These are phyloP conservation scores for Prietella phreatophila DNA, from an alignment of 2,113 vertebrate genomes.

Conservation along the genomic window DNA sequence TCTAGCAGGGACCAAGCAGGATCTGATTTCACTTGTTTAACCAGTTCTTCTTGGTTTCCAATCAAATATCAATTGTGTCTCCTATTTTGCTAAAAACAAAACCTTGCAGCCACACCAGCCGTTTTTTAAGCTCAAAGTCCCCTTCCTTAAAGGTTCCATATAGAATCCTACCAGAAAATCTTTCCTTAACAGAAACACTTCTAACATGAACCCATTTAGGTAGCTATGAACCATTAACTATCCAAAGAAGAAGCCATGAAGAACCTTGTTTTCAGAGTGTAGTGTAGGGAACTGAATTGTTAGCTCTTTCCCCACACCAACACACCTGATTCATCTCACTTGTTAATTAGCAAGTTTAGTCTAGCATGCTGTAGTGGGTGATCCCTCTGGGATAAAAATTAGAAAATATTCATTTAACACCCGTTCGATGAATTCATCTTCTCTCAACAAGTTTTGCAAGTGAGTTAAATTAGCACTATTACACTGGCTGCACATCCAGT, in stretches of 20 bases:
- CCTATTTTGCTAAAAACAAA: not conserved
- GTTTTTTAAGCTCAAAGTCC: not conserved
- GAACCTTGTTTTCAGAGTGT: not conserved
- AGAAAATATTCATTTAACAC: conserved; percentile 27
- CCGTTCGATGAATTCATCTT: conserved; percentile 7
- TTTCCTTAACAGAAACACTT: not conserved
- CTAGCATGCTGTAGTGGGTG: conserved; percentile 2
- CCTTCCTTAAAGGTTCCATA: not conserved
- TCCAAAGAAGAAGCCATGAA: not conserved
- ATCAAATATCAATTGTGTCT: not conserved
- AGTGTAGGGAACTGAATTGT: not conserved
- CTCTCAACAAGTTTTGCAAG: not conserved
- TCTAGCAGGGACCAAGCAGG: not conserved
- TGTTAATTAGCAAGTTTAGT: conserved; percentile 24
- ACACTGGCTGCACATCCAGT: not conserved
- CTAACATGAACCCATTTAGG: not conserved
- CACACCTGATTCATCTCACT: conserved; percentile 24
- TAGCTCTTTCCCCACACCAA: not conserved
- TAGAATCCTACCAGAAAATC: not conserved
- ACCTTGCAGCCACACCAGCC: not conserved
- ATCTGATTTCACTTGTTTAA: not conserved
- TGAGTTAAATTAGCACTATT: not conserved
- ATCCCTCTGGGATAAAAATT: not conserved
- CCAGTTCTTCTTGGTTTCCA: not conserved
- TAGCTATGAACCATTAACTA: not conserved